These are phyloP conservation scores for Erythrocercus mccallii DNA, from an alignment of 2,113 vertebrate genomes.

Conservation along the genomic window DNA sequence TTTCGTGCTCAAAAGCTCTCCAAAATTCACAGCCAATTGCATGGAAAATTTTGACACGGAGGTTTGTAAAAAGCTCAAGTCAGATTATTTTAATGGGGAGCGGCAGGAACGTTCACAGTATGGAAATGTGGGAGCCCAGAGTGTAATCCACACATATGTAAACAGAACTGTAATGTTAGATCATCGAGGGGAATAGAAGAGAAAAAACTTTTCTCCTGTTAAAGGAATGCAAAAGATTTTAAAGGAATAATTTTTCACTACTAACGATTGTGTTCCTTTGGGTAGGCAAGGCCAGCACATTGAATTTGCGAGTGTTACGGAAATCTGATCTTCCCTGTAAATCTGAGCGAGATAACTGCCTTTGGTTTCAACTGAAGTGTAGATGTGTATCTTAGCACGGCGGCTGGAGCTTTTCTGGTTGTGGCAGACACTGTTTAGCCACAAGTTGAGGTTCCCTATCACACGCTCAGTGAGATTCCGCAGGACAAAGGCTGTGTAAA, in stretches of 20 bases:
- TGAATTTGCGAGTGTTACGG: background rate
- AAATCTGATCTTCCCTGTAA: background rate
- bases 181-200: background rate
- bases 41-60: background rate
- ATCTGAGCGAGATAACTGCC: background rate
- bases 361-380: background rate
- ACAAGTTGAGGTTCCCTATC: background rate
- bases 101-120: background rate
- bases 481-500: background rate
- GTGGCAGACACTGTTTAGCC: background rate
- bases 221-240: background rate
- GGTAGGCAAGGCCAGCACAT: background rate
- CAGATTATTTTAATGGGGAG: background rate
- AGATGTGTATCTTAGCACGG: background rate
- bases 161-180: background rate
- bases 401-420: background rate
- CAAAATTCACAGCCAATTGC: background rate
- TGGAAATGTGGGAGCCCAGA: background rate
- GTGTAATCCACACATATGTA: background rate
- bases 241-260: background rate
- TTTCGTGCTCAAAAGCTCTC: background rate
- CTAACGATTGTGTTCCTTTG: background rate
- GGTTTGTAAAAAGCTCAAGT: background rate
- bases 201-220: background rate
- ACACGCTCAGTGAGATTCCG: background rate